Evolutionary conservation across 2,797 vertebrate genomes (phyloP).

Genomic region (Microcaecilia unicolor): DNA sequence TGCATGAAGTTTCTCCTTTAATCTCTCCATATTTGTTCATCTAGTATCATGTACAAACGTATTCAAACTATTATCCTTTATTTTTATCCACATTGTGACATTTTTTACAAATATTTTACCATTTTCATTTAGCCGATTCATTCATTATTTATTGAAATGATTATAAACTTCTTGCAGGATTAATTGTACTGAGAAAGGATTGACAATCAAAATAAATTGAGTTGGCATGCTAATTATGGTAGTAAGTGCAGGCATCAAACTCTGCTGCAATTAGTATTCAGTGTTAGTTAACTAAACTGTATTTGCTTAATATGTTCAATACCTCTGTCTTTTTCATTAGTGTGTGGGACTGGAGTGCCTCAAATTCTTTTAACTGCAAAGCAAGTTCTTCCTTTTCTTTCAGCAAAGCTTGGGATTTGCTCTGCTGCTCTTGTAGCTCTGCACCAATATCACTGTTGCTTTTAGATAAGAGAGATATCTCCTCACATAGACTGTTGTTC

Average conservation of each 20-base stretch:
- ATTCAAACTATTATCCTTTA: not conserved
- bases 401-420: constrained; percentile 59
- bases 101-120: too few relatives aligned
- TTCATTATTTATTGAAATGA: not conserved
- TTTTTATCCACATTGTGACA: not conserved
- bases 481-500: constrained; percentile 39
- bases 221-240: constrained; percentile 37
- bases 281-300: constrained; percentile 46
- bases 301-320: constrained; percentile 32
- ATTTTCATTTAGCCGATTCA: not conserved
- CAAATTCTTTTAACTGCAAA: constrained; percentile 64
- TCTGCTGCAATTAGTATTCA: constrained; percentile 37
- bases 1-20: too few relatives aligned
- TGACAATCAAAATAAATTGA: not conserved
- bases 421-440: constrained; percentile 49
- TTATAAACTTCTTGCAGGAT: not conserved
- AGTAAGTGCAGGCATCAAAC: constrained; percentile 37
- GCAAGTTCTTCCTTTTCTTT: constrained; percentile 63
- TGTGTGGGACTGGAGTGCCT: constrained; percentile 70
- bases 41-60: too few relatives aligned
- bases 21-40: too few relatives aligned
- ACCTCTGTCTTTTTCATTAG: constrained; percentile 77
- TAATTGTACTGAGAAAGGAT: not conserved
- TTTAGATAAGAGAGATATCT: constrained; percentile 45
- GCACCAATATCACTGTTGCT: constrained; percentile 56